Evolutionary conservation across 1,140 invertebrate species (phyloP).

Genomic region (Monochamus saltuarius): DNA sequence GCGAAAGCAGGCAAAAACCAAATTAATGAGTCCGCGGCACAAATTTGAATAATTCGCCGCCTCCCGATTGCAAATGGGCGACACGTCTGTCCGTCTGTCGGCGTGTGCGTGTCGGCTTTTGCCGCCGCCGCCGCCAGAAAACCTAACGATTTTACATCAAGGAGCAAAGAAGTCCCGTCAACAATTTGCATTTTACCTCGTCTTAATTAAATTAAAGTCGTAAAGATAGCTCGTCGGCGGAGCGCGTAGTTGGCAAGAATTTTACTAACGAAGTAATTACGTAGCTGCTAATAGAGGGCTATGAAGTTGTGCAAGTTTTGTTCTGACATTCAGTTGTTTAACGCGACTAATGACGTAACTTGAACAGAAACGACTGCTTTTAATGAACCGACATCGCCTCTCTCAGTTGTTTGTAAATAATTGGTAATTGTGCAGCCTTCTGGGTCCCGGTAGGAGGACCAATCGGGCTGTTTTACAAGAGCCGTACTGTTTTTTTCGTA

Average conservation of each 20-base stretch:
- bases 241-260: constrained; percentile 44
- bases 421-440: constrained; percentile 29
- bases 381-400: constrained; percentile 41
- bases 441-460: too few species aligned
- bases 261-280: constrained; percentile 50
- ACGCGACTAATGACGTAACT: constrained; percentile 47
- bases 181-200: constrained; percentile 42
- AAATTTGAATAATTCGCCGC: too few species aligned
- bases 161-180: constrained; percentile 39
- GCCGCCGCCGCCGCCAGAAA: background rate
- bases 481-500: too few species aligned
- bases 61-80: too few species aligned
- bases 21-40: too few species aligned
- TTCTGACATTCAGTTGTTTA: constrained; percentile 45
- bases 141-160: constrained; percentile 31
- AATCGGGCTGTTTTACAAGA: too few species aligned
- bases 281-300: constrained; percentile 44
- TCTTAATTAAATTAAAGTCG: constrained; percentile 47
- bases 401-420: constrained; percentile 31
- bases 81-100: too few species aligned
- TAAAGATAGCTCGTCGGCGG: constrained; percentile 31
- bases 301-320: constrained; percentile 41
- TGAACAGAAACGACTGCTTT: constrained; percentile 41
- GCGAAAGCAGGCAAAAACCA: too few species aligned
- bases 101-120: background rate